A percentile compares a stretch with the other conserved stretches of the same genome.
These are phyloP conservation scores for Dexiosoma caninum DNA, from an alignment of 2,888 invertebrate genomes.

Conservation along the genomic window DNA sequence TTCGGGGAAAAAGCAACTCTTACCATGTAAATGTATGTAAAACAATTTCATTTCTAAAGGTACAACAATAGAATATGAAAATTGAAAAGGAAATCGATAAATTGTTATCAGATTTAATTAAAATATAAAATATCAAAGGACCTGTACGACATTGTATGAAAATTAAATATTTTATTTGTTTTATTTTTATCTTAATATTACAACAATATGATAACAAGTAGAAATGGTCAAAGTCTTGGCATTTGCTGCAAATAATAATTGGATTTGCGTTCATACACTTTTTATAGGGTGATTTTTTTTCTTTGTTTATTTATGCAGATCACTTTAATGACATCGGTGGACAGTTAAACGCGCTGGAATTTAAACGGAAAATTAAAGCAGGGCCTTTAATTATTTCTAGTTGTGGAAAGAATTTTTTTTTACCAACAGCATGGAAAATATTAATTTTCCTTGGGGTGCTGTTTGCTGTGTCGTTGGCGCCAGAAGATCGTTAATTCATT, in stretches of 20 bases:
- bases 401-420: too few relatives aligned
- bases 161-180: neutral
- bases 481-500: too few relatives aligned
- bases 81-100: slow-evolving; percentile 61
- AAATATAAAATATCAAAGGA: slow-evolving; percentile 24
- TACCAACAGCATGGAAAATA: too few relatives aligned
- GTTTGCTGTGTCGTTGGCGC: too few relatives aligned
- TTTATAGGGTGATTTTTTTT: too few relatives aligned
- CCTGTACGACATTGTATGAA: neutral
- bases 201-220: neutral
- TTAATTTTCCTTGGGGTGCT: too few relatives aligned
- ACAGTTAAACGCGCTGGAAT: too few relatives aligned
- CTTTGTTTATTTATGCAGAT: too few relatives aligned
- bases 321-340: too few relatives aligned
- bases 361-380: too few relatives aligned
- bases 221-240: neutral
- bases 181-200: neutral
- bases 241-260: neutral
- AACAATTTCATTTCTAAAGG: slow-evolving; percentile 29
- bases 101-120: slow-evolving; percentile 60
- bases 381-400: too few relatives aligned
- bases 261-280: too few relatives aligned
- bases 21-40: slow-evolving; percentile 8
- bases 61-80: slow-evolving; percentile 39
- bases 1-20: slow-evolving; percentile 19